Evolutionary conservation across 2,113 vertebrate species (phyloP), one percentile per base, ranked within the genome.

Genomic region (Lophotis ruficrista): DNA sequence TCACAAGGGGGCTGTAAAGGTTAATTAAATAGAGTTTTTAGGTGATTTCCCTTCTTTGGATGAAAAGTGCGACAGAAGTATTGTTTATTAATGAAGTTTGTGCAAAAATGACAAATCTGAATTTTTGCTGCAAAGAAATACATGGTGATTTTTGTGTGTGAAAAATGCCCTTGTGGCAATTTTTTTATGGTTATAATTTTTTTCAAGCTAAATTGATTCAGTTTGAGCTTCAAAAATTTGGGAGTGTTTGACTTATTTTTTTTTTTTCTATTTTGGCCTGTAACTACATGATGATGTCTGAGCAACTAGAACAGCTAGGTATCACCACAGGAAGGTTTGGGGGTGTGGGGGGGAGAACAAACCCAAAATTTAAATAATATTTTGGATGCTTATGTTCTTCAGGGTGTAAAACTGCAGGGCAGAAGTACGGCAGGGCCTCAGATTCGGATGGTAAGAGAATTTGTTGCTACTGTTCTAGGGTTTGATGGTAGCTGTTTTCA

Each of bases 1-100:
- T 95, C 95, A 93, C 93, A 91, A 93, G 92, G 79, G 95, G 94
- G 91, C 37, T 96, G 88, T 97, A 96, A 94, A 97, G 94, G 96
- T 95, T 97, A 97, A 97, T 97, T 94, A 96, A 97, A 96, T 89
- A 83, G 95, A 90, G 89, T 76, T 95, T 94, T 96, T 87, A 96
- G 95, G 96, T 97, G 94, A 95, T 96, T 96, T 92, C 87, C 77
- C 41, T 89, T 80, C 92, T 84, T 96, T 45, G 50, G 87, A 87
- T 68, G 23, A 93, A 89, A 95, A 89, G 66, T 5, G 8, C 72
- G 53, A 58, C 37, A 89, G 73, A 85, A 65, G 24, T 76, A 89
- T 92, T 96, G 89, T 96, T 96, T 95, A 95, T 94, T 92, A 95
- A 91, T 84, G 77, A 89, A 94, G n/a, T 68, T 86, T 41, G 31